These are phyloP conservation scores for Epinotia bilunana DNA, from an alignment of 2,888 invertebrate genomes.

Conservation along the genomic window DNA sequence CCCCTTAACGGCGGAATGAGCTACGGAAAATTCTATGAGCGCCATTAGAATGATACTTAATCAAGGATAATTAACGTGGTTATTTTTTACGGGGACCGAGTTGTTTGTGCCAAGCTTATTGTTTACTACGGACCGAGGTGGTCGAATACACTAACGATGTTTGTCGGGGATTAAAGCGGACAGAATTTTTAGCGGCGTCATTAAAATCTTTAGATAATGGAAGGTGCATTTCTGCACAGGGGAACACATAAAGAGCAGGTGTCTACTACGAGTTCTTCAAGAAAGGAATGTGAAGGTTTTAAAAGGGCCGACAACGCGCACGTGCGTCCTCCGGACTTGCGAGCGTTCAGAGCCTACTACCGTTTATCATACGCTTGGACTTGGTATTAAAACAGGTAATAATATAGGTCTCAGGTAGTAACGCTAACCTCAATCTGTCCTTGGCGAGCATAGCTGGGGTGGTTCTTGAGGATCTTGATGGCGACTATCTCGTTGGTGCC, in stretches of 20 bases:
- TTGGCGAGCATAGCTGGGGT: conserved; percentile 99
- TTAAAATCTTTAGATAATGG: not conserved
- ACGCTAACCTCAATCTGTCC: conserved; percentile 98
- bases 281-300: too few relatives aligned
- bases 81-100: conserved; percentile 28
- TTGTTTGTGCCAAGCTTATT: conserved; percentile 35
- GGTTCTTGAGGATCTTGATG: conserved; percentile 99
- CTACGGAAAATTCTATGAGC: conserved; percentile 31
- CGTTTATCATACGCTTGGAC: too few relatives aligned
- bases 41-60: conserved; percentile 23
- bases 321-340: too few relatives aligned
- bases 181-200: not conserved
- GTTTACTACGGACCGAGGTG: not conserved
- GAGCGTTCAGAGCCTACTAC: too few relatives aligned
- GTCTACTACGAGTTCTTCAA: too few relatives aligned
- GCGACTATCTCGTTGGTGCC: conserved; percentile 99
- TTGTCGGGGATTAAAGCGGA: conserved; percentile 4
- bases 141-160: conserved; percentile 12
- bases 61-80: conserved; percentile 35
- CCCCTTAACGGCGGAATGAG: conserved; percentile 30
- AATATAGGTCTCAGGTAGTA: not conserved
- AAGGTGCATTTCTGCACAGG: not conserved
- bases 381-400: too few relatives aligned
- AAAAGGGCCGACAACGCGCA: too few relatives aligned
- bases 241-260: too few relatives aligned